Evolutionary conservation across 2,888 invertebrate genomes (phyloP).

Genomic region (Cephalotes varians): DNA sequence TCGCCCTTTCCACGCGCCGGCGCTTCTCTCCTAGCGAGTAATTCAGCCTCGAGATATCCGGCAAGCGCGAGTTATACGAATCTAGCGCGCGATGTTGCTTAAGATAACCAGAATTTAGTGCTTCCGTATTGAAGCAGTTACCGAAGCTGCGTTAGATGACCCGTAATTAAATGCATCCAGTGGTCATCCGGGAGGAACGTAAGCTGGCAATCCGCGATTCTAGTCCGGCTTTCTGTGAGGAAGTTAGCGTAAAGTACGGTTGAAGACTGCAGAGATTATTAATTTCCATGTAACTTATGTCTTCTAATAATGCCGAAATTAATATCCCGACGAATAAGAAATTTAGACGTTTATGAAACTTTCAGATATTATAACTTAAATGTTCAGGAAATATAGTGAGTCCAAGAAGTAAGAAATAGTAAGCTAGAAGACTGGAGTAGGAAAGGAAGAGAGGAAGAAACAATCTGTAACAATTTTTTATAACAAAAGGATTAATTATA

Average conservation of each 20-base stretch:
- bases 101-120: conserved; percentile 80
- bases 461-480: too few relatives aligned
- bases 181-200: conserved; percentile 69
- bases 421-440: neutral
- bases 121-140: conserved; percentile 75
- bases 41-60: conserved; percentile 78
- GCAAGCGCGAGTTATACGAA: conserved; percentile 79
- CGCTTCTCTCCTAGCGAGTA: conserved; percentile 69
- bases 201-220: conserved; percentile 59
- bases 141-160: conserved; percentile 73
- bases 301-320: neutral
- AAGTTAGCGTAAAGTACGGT: neutral
- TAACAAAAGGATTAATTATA: neutral
- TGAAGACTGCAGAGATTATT: conserved; percentile 6
- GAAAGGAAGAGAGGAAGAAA: neutral
- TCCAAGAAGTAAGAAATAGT: neutral
- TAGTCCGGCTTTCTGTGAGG: conserved; percentile 34
- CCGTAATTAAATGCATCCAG: conserved; percentile 78
- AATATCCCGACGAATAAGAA: neutral
- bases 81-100: conserved; percentile 79
- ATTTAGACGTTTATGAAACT: neutral
- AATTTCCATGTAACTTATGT: conserved; percentile 13
- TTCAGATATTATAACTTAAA: neutral
- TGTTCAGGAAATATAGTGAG: neutral
- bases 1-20: conserved; percentile 62